A percentile compares a stretch with the other conserved stretches of the same genome.
Conservation (phyloP, 2,113 vertebrate species). For the Oreochromis niloticus region DNA sequence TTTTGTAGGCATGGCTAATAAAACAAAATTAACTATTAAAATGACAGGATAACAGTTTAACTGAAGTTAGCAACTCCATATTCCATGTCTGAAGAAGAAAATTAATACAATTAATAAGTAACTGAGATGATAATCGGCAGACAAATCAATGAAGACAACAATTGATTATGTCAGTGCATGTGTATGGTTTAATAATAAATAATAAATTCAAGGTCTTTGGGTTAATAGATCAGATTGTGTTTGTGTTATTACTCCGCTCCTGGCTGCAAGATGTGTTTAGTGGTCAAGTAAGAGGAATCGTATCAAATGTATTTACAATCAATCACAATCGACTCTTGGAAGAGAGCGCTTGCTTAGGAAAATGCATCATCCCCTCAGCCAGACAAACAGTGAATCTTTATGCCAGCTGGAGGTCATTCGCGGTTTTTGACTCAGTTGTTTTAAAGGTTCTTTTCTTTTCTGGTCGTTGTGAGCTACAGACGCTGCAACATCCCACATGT, state of each 20-base stretch:
- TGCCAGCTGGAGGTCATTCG: slow-evolving; percentile 44
- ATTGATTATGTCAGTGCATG: not conserved
- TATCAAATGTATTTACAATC: slow-evolving; percentile 3
- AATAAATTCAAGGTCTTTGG: not conserved
- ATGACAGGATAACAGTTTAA: not conserved
- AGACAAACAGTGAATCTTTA: slow-evolving; percentile 15
- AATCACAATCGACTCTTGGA: not conserved
- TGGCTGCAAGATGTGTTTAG: not conserved
- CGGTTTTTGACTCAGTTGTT: slow-evolving; percentile 23
- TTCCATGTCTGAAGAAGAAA: not conserved
- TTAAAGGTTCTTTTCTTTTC: slow-evolving; percentile 7
- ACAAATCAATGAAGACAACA: not conserved
- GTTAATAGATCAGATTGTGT: not conserved
- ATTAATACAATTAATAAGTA: not conserved
- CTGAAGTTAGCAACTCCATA: not conserved
- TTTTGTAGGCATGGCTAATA: not conserved
- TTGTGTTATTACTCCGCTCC: not conserved
- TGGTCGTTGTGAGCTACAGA: not conserved
- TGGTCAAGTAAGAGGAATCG: not conserved
- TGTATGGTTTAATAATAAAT: not conserved
- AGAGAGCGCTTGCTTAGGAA: not conserved
- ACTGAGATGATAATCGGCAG: not conserved
- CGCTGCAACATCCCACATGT: slow-evolving; percentile 19
- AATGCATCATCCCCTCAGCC: not conserved
- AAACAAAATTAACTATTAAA: not conserved